phyloP scores from a whole-genome alignment of 2,797 vertebrate species.

The Gobio occitaniae region DNA sequence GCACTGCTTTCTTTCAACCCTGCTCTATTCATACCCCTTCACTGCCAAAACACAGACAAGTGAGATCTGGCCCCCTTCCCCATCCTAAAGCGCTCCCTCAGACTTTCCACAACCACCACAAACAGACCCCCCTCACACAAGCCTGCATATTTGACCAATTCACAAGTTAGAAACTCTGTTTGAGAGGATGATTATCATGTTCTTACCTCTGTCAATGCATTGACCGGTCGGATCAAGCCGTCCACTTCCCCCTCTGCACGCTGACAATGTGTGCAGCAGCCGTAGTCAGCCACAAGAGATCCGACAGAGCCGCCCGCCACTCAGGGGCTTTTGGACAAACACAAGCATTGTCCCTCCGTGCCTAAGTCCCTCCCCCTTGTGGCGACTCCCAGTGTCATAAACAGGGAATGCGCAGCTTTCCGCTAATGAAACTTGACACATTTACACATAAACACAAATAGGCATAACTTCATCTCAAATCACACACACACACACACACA shows the following conservation, averaged over 20 bases:
- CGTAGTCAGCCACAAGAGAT: constrained; percentile 76
- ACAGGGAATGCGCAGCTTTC: constrained; percentile 68
- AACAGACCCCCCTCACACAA: constrained; percentile 44
- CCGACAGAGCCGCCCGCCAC: constrained; percentile 75
- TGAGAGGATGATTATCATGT: constrained; percentile 18
- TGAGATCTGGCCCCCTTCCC: constrained; percentile 64
- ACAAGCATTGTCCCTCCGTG: constrained; percentile 81
- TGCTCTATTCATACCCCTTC: constrained; percentile 72
- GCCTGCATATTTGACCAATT: background rate
- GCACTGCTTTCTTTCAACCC: constrained; percentile 77
- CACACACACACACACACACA: background rate
- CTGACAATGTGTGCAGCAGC: constrained; percentile 74
- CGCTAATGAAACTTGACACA: constrained; percentile 69
- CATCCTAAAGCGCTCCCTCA: constrained; percentile 43
- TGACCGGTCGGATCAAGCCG: constrained; percentile 69
- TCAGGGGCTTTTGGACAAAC: constrained; percentile 83
- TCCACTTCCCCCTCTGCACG: constrained; percentile 71
- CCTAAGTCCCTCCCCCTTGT: constrained; percentile 79
- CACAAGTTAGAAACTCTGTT: background rate
- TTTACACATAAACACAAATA: constrained; percentile 41
- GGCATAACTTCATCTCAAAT: constrained; percentile 4
- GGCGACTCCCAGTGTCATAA: constrained; percentile 75
- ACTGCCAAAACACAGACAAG: constrained; percentile 79
- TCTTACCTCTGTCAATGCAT: constrained; percentile 76
- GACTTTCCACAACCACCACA: constrained; percentile 55